These are phyloP conservation scores for Moxostoma hubbsi DNA, from an alignment of 2,797 vertebrate genomes.

Conservation along the genomic window DNA sequence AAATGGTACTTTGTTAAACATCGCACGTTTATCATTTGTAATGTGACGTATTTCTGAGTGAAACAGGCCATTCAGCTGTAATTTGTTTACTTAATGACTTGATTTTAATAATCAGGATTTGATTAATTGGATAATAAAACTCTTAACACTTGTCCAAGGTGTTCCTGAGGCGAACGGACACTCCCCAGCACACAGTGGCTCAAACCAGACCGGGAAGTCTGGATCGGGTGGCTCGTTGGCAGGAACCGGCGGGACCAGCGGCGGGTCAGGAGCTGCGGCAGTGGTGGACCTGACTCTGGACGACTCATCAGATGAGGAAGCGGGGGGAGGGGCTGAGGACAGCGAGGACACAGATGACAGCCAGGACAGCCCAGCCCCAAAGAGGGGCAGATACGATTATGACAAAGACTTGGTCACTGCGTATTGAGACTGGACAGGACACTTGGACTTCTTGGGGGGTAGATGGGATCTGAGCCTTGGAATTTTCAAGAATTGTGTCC, in stretches of 20 bases:
- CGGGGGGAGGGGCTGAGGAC: constrained; percentile 86
- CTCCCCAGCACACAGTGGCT: constrained; percentile 83
- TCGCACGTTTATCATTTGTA: too few relatives aligned
- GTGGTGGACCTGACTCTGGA: constrained; percentile 98
- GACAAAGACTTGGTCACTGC: constrained; percentile 97
- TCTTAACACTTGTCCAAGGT: constrained; percentile 71
- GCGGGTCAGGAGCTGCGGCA: constrained; percentile 70
- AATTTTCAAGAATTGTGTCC: constrained; percentile 65
- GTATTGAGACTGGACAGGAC: constrained; percentile 83
- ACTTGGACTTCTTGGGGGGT: constrained; percentile 63
- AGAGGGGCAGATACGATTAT: constrained; percentile 90
- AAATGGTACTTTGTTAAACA: too few relatives aligned
- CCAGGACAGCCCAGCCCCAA: constrained; percentile 87
- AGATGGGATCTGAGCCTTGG: constrained; percentile 70
- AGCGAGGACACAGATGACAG: constrained; percentile 96
- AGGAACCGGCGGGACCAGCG: constrained; percentile 69
- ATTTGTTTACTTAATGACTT: too few relatives aligned
- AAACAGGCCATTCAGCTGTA: too few relatives aligned
- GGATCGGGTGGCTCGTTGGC: constrained; percentile 70
- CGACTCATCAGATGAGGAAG: constrained; percentile 90
- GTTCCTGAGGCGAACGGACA: constrained; percentile 88
- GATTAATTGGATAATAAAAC: too few relatives aligned
- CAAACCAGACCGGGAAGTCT: constrained; percentile 80
- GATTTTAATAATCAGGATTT: too few relatives aligned
- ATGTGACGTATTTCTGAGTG: too few relatives aligned